phyloP scores from a whole-genome alignment of 2,888 invertebrate species.

The Eucera pruinosa region DNA sequence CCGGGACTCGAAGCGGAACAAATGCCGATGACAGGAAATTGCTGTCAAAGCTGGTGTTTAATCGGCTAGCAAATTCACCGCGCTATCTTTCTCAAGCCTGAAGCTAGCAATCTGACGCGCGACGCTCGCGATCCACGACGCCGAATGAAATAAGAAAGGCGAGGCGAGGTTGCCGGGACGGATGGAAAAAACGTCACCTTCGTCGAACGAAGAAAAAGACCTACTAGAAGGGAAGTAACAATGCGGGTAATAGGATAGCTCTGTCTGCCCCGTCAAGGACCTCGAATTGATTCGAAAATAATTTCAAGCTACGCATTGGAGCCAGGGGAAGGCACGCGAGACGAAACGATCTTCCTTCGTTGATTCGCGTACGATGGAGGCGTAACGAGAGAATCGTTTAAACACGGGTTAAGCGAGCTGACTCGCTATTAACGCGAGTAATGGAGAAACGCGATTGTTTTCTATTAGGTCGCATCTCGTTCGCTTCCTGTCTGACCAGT shows the following conservation, averaged over 20 bases:
- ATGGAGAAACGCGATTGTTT: slow-evolving; percentile 63
- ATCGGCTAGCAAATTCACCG: slow-evolving; percentile 43
- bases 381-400: slow-evolving; percentile 64
- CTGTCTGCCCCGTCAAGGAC: slow-evolving; percentile 35
- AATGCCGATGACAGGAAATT: slow-evolving; percentile 56
- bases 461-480: slow-evolving; percentile 46
- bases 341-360: slow-evolving; percentile 28
- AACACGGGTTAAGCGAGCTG: slow-evolving; percentile 49
- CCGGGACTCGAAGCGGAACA: slow-evolving; percentile 36
- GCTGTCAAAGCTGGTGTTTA: slow-evolving; percentile 46
- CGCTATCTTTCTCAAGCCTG: slow-evolving; percentile 21
- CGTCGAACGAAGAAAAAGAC: slow-evolving; percentile 28
- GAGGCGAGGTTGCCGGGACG: not conserved
- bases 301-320: slow-evolving; percentile 52
- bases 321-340: slow-evolving; percentile 14
- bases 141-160: slow-evolving; percentile 5
- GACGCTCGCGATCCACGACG: slow-evolving; percentile 6
- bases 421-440: slow-evolving; percentile 60
- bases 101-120: slow-evolving; percentile 10
- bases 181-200: slow-evolving; percentile 16
- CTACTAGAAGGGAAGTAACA: slow-evolving; percentile 49
- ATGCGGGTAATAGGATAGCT: slow-evolving; percentile 65
- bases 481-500: slow-evolving; percentile 3
- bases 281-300: slow-evolving; percentile 70
- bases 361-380: slow-evolving; percentile 15